Evolutionary conservation across 2,888 invertebrate genomes (phyloP), one percentile per base, ranked within the genome.

Genomic region (Leptinotarsa peninsularis): DNA sequence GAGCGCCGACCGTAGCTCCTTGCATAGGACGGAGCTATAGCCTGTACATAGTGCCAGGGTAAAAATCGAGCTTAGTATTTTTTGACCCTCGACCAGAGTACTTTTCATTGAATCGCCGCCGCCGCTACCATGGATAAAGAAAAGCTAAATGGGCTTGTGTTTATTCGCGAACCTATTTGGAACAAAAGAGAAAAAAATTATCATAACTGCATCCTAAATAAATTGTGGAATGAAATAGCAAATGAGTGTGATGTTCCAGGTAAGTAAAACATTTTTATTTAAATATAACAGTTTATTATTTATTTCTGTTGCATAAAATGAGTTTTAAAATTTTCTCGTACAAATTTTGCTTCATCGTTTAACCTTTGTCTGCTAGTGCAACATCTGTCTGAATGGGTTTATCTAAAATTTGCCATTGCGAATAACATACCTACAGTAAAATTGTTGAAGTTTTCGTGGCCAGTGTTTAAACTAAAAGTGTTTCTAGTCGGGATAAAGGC

Each of bases 291-390:
- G 49, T 49, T 49, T 49, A 49, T 3, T 15, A 49, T 4, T 49
- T 49, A 49, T 7, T 49, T 49, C 49, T 49, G 4, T 49, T 49
- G 49, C 49, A 49, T 49, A 49, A 49, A 49, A 49, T 49, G 4
- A 10, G 5, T 21, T 72, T 67, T 75, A 63, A 75, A 73, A 56
- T 21, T 4, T 49, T 74, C 67, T 74, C 71, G 73, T 17, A 71
- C 58, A 23, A 43, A 68, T 75, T 75, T 72, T 43, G 75, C 72
- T 67, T 72, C 63, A 60, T 72, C 56, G 27, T 72, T 68, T 60
- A 49, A 67, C 21, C 75, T 72, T 71, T 52, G 52, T 76, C 76
- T 14, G 77, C 77, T 7, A 43, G 50, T 52, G 75, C 49, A n/a
- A 21, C 68, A 72, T 43, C 0, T 17, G 76, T 74, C 50, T 66